Evolutionary conservation across 2,113 vertebrate genomes (phyloP).

Genomic region (Lagopus muta): DNA sequence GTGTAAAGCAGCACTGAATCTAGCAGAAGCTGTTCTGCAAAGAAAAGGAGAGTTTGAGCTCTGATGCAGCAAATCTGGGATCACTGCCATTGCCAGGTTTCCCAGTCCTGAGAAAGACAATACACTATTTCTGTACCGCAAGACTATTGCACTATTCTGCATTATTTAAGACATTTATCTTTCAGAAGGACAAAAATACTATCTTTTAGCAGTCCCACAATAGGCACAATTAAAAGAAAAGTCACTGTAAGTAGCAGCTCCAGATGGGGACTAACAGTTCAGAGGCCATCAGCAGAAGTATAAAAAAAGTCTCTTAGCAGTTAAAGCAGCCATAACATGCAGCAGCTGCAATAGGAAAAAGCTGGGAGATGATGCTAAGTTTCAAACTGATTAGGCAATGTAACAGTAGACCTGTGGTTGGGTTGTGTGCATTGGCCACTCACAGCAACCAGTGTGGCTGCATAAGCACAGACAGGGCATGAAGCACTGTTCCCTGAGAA

Average conservation of each 20-base stretch:
- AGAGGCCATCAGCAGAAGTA: neutral
- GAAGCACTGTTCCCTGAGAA: neutral
- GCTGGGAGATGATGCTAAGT: neutral
- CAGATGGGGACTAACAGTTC: neutral
- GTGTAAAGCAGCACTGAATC: neutral
- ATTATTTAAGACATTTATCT: neutral
- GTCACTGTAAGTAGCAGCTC: neutral
- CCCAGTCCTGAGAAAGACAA: neutral
- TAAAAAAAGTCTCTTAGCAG: neutral
- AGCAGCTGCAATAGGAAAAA: neutral
- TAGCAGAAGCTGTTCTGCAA: neutral
- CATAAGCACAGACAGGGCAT: neutral
- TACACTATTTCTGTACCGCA: neutral
- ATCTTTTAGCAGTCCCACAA: neutral
- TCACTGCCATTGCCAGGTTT: neutral
- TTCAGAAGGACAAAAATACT: conserved; percentile 11
- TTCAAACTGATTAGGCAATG: neutral
- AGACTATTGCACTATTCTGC: neutral
- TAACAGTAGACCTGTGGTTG: neutral
- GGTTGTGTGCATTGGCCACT: neutral
- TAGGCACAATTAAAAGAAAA: neutral
- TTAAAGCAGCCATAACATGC: neutral
- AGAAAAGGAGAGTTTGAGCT: neutral
- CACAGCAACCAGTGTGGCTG: neutral
- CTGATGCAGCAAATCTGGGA: neutral